These are phyloP conservation scores for Agonopterix subpropinquella DNA, from an alignment of 2,888 invertebrate genomes.

Conservation along the genomic window DNA sequence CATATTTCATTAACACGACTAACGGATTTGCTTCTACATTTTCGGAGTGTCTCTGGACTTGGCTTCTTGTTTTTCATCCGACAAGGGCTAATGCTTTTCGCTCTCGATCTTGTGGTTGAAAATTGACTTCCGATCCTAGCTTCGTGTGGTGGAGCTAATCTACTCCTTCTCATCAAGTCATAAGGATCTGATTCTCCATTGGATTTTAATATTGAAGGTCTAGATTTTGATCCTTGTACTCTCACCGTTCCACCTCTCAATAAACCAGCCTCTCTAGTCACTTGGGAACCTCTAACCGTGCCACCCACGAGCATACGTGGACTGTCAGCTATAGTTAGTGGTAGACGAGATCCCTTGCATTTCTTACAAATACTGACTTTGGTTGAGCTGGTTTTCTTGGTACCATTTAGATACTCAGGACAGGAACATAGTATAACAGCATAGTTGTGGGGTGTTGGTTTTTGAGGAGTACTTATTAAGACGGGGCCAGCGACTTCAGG, in stretches of 20 bases:
- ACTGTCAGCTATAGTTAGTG: constrained; percentile 79
- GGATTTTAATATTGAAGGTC: constrained; percentile 80
- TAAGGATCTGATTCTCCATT: constrained; percentile 82
- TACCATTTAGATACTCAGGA: constrained; percentile 86
- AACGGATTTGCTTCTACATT: constrained; percentile 65
- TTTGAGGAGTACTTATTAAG: constrained; percentile 70
- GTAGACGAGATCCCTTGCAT: constrained; percentile 87
- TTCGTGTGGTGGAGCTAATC: constrained; percentile 80
- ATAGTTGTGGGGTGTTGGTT: constrained; percentile 77
- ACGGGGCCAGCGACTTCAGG: constrained; percentile 64
- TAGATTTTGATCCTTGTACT: constrained; percentile 73
- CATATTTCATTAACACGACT: constrained; percentile 67
- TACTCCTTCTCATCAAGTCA: constrained; percentile 87
- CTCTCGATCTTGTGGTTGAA: constrained; percentile 62
- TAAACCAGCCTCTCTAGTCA: constrained; percentile 60
- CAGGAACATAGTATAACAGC: constrained; percentile 88
- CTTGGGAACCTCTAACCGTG: constrained; percentile 76
- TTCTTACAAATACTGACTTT: constrained; percentile 87
- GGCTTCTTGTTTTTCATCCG: constrained; percentile 72
- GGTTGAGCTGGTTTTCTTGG: constrained; percentile 82
- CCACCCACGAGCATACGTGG: constrained; percentile 72
- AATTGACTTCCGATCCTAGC: constrained; percentile 71
- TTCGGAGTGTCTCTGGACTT: constrained; percentile 54
- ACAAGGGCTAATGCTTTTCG: constrained; percentile 76
- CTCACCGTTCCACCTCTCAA: constrained; percentile 79